Base-by-base conservation (phyloP, 2,888 invertebrate genomes). In the Rhorus exstirpatorius region DNA sequence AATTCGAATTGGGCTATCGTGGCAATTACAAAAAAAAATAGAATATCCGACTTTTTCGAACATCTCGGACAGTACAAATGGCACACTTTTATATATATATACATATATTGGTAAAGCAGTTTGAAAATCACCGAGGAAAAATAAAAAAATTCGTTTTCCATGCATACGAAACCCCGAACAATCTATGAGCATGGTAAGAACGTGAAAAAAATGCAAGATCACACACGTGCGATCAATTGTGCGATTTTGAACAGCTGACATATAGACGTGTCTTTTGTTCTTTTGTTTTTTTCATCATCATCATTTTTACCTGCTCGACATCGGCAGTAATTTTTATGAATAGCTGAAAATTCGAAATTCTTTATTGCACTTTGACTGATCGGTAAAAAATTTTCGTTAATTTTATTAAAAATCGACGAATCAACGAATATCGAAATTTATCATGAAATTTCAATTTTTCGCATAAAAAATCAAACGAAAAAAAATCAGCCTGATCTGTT, bases 331-430 rank as follows among this genome's bases (percentile, higher is more conserved):
- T 86, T 86, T 77, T 87, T 88, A 87, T 85, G 89, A 61, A 84
- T 58, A 77, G 84, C 89, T 90, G 89, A 89, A 89, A 89, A 88
- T 87, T 87, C 83, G 67, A 87, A 74, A 86, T 79, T 74, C 51
- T 58, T 53, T 60, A 63, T 41, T 2, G 12, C 21, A 21, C 7
- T 38, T 31, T 3, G n/a, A n/a, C n/a, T n/a, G n/a, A n/a, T n/a
- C n/a, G n/a, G n/a, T n/a, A n/a, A n/a, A n/a, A n/a, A n/a, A n/a
- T n/a, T n/a, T n/a, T n/a, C n/a, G n/a, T n/a, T n/a, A n/a, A n/a
- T n/a, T n/a, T n/a, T n/a, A n/a, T n/a, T n/a, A n/a, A n/a, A n/a
- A n/a, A n/a, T n/a, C n/a, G n/a, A n/a, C n/a, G n/a, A n/a, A n/a
- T n/a, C n/a, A n/a, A n/a, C n/a, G n/a, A n/a, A n/a, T n/a, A n/a